Conservation (phyloP, 2,113 vertebrate species). For the Platycercus adscitus region DNA sequence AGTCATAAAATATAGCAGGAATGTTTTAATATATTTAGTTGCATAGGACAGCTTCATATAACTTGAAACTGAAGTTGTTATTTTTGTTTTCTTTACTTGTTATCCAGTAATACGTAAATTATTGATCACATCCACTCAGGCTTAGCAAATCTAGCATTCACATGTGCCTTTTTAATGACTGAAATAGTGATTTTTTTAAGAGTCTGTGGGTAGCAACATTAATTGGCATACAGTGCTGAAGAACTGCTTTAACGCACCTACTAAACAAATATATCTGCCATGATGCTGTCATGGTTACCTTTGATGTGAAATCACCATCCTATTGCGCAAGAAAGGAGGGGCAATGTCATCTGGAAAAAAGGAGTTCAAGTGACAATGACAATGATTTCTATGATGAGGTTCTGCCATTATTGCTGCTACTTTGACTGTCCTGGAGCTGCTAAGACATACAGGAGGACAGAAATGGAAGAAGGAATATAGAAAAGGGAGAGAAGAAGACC, state of each 20-base stretch:
- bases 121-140: slow-evolving; percentile 41
- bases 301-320: background rate
- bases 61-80: slow-evolving; percentile 51
- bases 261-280: background rate
- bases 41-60: slow-evolving; percentile 43
- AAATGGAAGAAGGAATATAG: background rate
- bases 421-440: background rate
- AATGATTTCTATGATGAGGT: background rate
- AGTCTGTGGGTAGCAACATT: background rate
- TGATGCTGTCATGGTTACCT: slow-evolving; percentile 25
- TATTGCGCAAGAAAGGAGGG: background rate
- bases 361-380: background rate
- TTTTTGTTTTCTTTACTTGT: slow-evolving; percentile 68
- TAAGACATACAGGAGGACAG: background rate
- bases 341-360: background rate
- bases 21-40: slow-evolving; percentile 49
- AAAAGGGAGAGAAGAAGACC: background rate
- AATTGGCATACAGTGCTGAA: background rate
- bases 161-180: slow-evolving; percentile 46
- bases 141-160: slow-evolving; percentile 51
- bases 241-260: background rate
- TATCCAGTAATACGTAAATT: slow-evolving; percentile 55
- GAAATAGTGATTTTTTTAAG: slow-evolving; percentile 29
- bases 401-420: background rate
- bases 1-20: slow-evolving; percentile 53